Evolutionary conservation across 2,797 vertebrate genomes (phyloP).

Genomic region (Chelon labrosus): DNA sequence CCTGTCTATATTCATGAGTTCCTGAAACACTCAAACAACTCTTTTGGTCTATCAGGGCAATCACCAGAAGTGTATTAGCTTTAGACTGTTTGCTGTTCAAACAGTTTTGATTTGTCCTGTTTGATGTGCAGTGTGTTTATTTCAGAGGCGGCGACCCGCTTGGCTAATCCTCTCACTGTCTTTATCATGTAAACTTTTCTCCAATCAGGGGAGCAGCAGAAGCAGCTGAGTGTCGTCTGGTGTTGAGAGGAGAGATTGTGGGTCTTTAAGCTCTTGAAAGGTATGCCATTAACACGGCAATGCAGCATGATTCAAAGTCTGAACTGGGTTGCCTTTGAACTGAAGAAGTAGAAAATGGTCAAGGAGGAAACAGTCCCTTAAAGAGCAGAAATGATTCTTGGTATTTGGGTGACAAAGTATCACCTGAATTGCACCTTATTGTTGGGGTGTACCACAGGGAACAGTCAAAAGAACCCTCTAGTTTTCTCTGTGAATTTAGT

Average conservation of each 20-base stretch:
- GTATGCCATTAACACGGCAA: conserved; percentile 50
- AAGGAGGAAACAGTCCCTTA: conserved; percentile 26
- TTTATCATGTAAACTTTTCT: conserved; percentile 75
- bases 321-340: conserved; percentile 57
- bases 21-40: conserved; percentile 53
- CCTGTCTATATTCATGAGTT: conserved; percentile 49
- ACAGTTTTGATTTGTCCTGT: conserved; percentile 69
- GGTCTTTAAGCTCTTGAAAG: conserved; percentile 42
- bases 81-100: conserved; percentile 62
- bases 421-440: background rate
- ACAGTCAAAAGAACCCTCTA: background rate
- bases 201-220: conserved; percentile 27
- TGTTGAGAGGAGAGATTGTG: conserved; percentile 11
- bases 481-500: background rate
- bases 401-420: background rate
- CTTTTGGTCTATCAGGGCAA: conserved; percentile 45
- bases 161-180: conserved; percentile 61
- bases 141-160: conserved; percentile 50
- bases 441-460: background rate
- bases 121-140: conserved; percentile 72
- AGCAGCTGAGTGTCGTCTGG: conserved; percentile 65
- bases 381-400: background rate
- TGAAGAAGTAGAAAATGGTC: conserved; percentile 3
- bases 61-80: conserved; percentile 55
- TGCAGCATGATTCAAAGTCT: conserved; percentile 33